Conservation (phyloP, 2,888 invertebrate genomes). For the Linyphia triangularis region DNA sequence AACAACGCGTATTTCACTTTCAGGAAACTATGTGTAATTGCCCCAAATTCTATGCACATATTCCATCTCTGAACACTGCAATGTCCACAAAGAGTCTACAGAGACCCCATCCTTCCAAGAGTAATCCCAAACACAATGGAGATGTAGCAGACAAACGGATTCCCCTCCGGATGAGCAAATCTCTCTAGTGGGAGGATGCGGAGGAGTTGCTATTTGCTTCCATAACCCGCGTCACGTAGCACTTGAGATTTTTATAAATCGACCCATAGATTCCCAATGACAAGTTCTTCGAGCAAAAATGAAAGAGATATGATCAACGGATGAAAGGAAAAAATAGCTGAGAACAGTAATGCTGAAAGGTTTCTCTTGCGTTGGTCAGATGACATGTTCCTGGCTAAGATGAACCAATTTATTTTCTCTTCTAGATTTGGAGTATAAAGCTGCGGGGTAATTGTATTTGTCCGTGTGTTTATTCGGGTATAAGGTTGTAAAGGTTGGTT, state of each 20-base stretch:
- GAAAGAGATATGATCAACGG: slow-evolving; percentile 38
- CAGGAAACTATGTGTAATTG: too few relatives aligned
- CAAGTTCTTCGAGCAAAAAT: slow-evolving; percentile 66
- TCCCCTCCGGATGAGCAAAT: slow-evolving; percentile 33
- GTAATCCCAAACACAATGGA: slow-evolving; percentile 42
- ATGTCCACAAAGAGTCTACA: too few relatives aligned
- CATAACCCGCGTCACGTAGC: slow-evolving; percentile 61
- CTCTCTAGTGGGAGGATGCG: slow-evolving; percentile 10
- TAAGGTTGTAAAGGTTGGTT: background rate
- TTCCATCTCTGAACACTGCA: too few relatives aligned
- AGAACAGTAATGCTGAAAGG: background rate
- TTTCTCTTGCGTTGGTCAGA: background rate
- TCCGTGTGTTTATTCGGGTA: background rate
- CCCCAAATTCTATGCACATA: too few relatives aligned
- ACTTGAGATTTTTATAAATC: slow-evolving; percentile 68
- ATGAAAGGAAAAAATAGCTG: background rate
- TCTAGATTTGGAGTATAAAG: background rate
- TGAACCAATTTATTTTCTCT: background rate
- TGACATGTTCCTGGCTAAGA: background rate
- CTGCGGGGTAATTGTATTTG: background rate
- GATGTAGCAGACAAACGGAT: slow-evolving; percentile 21
- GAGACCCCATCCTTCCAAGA: too few relatives aligned
- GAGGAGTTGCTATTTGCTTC: background rate
- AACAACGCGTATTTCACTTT: too few relatives aligned
- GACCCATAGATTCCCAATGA: slow-evolving; percentile 67